phyloP scores from a whole-genome alignment of 2,888 invertebrate genomes.

The Acleris holmiana region DNA sequence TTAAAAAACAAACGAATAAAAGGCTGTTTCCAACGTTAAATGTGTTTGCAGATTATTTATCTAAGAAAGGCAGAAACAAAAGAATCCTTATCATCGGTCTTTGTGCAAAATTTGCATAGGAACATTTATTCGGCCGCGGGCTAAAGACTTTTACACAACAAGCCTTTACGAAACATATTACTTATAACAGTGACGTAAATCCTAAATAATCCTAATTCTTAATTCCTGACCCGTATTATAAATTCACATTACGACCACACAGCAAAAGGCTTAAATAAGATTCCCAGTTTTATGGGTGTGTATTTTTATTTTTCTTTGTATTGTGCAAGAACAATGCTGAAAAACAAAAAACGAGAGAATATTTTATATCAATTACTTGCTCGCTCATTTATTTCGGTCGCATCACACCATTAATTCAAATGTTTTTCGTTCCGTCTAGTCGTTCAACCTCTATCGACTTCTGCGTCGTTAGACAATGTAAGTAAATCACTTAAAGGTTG shows the following conservation, averaged over 20 bases:
- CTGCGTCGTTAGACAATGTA: constrained; percentile 15
- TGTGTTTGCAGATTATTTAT: constrained; percentile 17
- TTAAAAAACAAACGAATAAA: not conserved
- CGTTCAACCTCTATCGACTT: constrained; percentile 17
- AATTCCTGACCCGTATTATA: constrained; percentile 10
- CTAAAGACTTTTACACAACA: constrained; percentile 28
- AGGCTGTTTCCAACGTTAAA: not conserved
- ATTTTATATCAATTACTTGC: not conserved
- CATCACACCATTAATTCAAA: constrained; percentile 11
- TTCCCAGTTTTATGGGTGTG: not conserved
- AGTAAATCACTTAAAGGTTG: not conserved
- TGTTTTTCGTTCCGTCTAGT: constrained; percentile 26
- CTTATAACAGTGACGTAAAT: not conserved
- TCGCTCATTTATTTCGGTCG: not conserved
- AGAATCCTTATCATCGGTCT: constrained; percentile 24
- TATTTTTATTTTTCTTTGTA: not conserved
- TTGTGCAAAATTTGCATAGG: constrained; percentile 29
- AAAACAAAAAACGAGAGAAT: not conserved
- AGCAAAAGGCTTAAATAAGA: not conserved
- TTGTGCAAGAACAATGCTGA: not conserved
- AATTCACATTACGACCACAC: constrained; percentile 4
- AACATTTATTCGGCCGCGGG: constrained; percentile 29
- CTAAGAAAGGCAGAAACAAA: constrained; percentile 26
- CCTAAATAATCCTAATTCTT: constrained; percentile 6
- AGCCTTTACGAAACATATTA: constrained; percentile 9